phyloP scores from a whole-genome alignment of 2,888 invertebrate genomes.

The Yponomeuta evonymella region DNA sequence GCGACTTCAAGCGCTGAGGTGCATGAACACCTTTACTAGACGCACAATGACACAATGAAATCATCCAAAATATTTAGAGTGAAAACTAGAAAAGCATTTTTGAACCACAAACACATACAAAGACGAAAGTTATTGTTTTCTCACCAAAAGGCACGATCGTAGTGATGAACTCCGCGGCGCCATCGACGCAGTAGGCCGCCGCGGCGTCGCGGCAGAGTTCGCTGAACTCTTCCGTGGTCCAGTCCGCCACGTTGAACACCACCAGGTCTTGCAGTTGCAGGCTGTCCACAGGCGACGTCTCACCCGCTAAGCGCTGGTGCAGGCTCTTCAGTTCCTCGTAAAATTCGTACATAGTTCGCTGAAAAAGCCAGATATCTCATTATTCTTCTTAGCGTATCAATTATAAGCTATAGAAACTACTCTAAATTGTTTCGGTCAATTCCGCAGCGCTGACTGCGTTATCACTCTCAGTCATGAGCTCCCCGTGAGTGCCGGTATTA shows the following conservation, averaged over 20 bases:
- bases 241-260: conserved; percentile 62
- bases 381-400: background rate
- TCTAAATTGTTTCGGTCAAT: no score
- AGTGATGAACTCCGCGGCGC: conserved; percentile 43
- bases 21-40: no score
- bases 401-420: conserved; percentile 2
- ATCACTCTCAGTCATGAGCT: no score
- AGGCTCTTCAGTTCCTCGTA: conserved; percentile 48
- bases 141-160: conserved; percentile 45
- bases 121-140: background rate
- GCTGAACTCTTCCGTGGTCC: conserved; percentile 56
- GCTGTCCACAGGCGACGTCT: conserved; percentile 45
- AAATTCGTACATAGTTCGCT: conserved; percentile 58
- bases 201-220: conserved; percentile 52
- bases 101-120: no score
- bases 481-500: no score
- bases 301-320: conserved; percentile 48
- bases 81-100: no score
- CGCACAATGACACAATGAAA: no score
- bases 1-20: no score
- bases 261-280: conserved; percentile 45
- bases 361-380: conserved; percentile 19
- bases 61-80: no score
- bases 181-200: conserved; percentile 36
- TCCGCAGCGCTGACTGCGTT: no score